A percentile compares a stretch with the other conserved stretches of the same genome.
phyloP scores from a whole-genome alignment of 1,140 invertebrate species.

The Cydia strobilella region DNA sequence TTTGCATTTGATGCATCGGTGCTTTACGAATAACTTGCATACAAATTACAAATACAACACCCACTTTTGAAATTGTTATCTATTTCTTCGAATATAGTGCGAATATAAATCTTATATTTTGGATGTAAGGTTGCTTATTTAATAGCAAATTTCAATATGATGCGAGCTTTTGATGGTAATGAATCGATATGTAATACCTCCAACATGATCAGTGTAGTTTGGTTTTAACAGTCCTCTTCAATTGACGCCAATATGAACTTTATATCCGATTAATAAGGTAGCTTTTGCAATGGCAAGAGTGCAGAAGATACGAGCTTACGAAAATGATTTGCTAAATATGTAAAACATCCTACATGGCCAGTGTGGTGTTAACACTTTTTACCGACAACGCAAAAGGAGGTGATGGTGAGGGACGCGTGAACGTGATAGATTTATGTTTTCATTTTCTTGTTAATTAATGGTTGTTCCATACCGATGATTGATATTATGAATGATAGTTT shows the following conservation, averaged over 20 bases:
- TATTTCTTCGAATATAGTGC: not conserved
- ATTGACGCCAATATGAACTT: not conserved
- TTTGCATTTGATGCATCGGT: slow-evolving; percentile 8
- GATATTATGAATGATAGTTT: too few species aligned
- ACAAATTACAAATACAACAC: not conserved
- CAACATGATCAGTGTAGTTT: not conserved
- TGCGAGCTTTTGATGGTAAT: not conserved
- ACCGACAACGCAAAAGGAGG: slow-evolving; percentile 12
- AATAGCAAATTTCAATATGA: not conserved
- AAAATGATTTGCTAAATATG: not conserved
- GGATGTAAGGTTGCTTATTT: not conserved
- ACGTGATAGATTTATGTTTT: slow-evolving; percentile 8
- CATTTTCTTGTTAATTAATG: not conserved
- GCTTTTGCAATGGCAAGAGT: not conserved
- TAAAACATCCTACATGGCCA: slow-evolving; percentile 2
- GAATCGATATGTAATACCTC: not conserved
- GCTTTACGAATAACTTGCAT: not conserved
- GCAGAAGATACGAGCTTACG: not conserved
- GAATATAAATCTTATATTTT: not conserved
- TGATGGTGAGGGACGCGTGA: not conserved
- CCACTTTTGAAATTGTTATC: not conserved
- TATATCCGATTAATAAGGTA: not conserved
- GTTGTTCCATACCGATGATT: not conserved
- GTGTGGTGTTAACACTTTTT: slow-evolving; percentile 8
- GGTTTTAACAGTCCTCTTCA: not conserved